Evolutionary conservation across 1,140 invertebrate species (phyloP), one percentile per base, ranked within the genome.

Genomic region (Magallana ariakensis): DNA sequence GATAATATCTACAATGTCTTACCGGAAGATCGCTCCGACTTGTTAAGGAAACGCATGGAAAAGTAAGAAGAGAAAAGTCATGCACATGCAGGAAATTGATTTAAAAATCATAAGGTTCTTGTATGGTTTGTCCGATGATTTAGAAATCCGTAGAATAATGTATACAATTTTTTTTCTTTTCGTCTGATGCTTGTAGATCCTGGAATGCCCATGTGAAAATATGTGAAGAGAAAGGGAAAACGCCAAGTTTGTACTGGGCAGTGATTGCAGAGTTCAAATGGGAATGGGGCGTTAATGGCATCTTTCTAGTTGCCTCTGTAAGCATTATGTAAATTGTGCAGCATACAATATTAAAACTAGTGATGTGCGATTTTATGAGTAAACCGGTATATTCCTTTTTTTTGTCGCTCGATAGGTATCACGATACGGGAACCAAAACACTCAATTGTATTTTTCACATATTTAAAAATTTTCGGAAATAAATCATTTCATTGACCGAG

Each of bases 1-100:
- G 55, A 60, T 19, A 83, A 90, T 55, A 62, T 90, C 11, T 90
- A 84, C 84, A 87, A 90, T 80, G 89, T 89, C 16, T 58, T 88
- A 16, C 86, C 84, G 19, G 87, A 90, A 53, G 87, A 90, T 86
- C 80, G 84, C 16, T 89, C 89, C 10, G 75, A 75, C 5, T 15
- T 19, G 16, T 56, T 90, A 22, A 16, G 83, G 11, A 62, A 85
- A 4, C 84, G 82, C n/a, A 70, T 90, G 53, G 88, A 88, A 83
- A 85, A 80, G 89, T 90, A 84, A 84, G 66, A 55, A 55, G 22
- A 7, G 9, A 55, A 55, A 55, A 7, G 9, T 3, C 9, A 46
- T 82, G 19, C 46, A 81, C 15, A 80, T 0, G 19, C 33, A 19
- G 15, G 1, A n/a, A 16, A 54, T 56, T 56, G n/a, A 46, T 15